Conservation (phyloP, 2,797 vertebrate genomes). For the Etheostoma perlongum region DNA sequence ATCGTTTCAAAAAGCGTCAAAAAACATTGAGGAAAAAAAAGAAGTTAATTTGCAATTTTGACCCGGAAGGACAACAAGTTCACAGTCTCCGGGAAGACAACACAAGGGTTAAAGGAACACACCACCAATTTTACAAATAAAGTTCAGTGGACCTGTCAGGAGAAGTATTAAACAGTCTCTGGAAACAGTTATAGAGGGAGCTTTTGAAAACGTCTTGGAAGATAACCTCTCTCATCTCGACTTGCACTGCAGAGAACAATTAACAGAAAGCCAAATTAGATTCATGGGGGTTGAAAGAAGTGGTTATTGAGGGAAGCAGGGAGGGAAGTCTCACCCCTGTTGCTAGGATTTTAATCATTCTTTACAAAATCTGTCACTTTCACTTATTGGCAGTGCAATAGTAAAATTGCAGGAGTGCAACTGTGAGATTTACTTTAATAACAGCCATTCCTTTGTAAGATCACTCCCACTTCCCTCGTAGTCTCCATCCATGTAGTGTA, state of each 20-base stretch:
- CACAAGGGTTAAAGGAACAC: not conserved
- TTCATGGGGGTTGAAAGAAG: not conserved
- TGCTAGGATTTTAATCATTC: slow-evolving; percentile 1
- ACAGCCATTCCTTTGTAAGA: no score
- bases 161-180: not conserved
- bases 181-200: not conserved
- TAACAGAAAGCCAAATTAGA: not conserved
- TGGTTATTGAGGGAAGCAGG: not conserved
- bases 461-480: not conserved
- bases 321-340: not conserved
- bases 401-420: no score
- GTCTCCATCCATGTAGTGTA: not conserved
- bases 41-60: no score
- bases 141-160: not conserved
- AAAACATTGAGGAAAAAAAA: no score
- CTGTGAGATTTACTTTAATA: no score
- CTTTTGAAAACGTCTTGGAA: not conserved
- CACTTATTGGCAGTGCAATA: not conserved
- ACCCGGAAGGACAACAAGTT: no score
- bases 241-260: not conserved
- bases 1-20: no score
- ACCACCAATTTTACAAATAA: not conserved
- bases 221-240: slow-evolving; percentile 9
- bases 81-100: no score
- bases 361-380: not conserved